Conservation (phyloP, 2,797 vertebrate genomes). For the Tinamus major region DNA sequence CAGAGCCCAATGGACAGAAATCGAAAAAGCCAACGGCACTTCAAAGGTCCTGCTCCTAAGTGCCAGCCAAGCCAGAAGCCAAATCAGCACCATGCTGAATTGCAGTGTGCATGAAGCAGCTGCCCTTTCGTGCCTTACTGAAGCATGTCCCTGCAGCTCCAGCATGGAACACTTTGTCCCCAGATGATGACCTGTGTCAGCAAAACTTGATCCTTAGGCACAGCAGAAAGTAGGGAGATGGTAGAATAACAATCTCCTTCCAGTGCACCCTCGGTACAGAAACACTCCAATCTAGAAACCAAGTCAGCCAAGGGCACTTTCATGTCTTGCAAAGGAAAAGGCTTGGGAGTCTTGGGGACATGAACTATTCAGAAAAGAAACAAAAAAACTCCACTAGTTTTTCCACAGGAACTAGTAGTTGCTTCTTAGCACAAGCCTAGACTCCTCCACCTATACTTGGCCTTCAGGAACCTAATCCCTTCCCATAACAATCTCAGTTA, state of each 20-base stretch:
- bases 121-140: neutral
- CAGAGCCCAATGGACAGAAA: neutral
- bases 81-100: fast-evolving
- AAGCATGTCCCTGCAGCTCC: neutral
- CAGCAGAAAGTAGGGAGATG: neutral
- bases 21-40: neutral
- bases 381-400: neutral
- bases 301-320: neutral
- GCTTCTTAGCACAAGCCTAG: neutral
- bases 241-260: neutral
- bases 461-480: neutral
- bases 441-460: neutral
- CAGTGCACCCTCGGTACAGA: neutral
- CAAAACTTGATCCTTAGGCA: neutral
- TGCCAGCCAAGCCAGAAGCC: fast-evolving
- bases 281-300: neutral
- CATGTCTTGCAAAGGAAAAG: neutral
- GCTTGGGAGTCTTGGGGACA: neutral
- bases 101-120: fast-evolving
- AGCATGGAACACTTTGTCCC: fast-evolving
- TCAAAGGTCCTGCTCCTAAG: neutral
- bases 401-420: neutral
- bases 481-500: neutral
- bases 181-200: neutral
- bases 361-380: neutral